Evolutionary conservation across 1,140 invertebrate genomes (phyloP).

Genomic region (Hyles vespertilio): DNA sequence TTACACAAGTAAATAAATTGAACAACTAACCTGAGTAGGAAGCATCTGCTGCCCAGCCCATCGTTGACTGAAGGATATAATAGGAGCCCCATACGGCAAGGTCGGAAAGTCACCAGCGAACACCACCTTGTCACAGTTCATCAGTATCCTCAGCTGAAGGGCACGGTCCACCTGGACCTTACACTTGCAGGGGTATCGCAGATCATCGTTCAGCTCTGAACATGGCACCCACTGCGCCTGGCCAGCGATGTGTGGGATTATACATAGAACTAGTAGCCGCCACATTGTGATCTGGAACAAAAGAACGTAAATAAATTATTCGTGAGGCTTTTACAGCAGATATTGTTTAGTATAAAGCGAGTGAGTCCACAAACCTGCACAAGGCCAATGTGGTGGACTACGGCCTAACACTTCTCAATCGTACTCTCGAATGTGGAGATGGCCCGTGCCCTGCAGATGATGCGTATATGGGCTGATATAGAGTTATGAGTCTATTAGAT

Average conservation of each 20-base stretch:
- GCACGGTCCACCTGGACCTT: conserved; percentile 64
- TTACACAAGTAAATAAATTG: too few relatives aligned
- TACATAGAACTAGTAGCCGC: conserved; percentile 42
- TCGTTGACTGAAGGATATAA: conserved; percentile 85
- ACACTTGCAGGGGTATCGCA: conserved; percentile 80
- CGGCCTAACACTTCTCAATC: too few relatives aligned
- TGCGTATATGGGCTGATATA: too few relatives aligned
- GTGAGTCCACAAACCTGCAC: too few relatives aligned
- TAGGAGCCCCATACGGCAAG: conserved; percentile 83
- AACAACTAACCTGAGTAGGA: conserved; percentile 79
- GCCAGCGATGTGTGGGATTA: conserved; percentile 28
- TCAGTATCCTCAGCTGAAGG: conserved; percentile 74
- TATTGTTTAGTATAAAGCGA: too few relatives aligned
- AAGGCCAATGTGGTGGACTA: too few relatives aligned
- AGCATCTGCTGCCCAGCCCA: conserved; percentile 87
- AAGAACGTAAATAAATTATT: conserved; percentile 6
- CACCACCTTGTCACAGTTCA: conserved; percentile 90
- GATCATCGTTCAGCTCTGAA: conserved; percentile 79
- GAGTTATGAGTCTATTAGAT: too few relatives aligned
- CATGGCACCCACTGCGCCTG: conserved; percentile 78
- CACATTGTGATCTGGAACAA: conserved; percentile 50
- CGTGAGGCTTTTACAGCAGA: too few relatives aligned
- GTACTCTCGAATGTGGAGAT: too few relatives aligned
- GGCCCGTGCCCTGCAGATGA: too few relatives aligned
- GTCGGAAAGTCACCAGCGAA: conserved; percentile 85